Evolutionary conservation across 2,113 vertebrate species (phyloP).

Genomic region (Tapirus terrestris): DNA sequence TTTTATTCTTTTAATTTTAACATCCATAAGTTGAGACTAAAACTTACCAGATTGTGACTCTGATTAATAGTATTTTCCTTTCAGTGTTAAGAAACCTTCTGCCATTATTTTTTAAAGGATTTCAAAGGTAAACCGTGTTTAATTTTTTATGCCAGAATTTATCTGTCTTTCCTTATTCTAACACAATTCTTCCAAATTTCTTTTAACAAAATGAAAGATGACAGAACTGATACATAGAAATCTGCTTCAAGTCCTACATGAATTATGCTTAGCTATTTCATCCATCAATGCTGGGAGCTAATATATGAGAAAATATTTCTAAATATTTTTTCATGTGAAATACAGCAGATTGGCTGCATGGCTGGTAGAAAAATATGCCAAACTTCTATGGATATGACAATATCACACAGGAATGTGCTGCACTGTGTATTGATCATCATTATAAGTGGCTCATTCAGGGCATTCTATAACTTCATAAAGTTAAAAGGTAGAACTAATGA

Average conservation of each 20-base stretch:
- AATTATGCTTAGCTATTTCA: background rate
- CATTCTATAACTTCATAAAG: background rate
- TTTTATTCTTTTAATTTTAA: conserved; percentile 12
- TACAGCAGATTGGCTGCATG: background rate
- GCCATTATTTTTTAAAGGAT: background rate
- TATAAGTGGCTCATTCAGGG: background rate
- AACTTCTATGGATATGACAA: background rate
- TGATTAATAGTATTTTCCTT: conserved; percentile 3
- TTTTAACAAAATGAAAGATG: conserved; percentile 39
- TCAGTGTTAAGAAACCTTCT: background rate
- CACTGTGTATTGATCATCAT: background rate
- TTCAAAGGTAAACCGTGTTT: background rate
- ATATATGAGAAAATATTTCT: background rate
- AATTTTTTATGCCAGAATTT: background rate
- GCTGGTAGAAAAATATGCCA: background rate
- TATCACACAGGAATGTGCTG: background rate
- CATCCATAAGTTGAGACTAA: background rate
- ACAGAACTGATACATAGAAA: background rate
- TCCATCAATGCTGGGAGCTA: background rate
- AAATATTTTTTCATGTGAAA: background rate
- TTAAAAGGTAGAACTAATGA: background rate
- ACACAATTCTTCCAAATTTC: conserved; percentile 28
- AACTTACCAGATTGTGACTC: background rate
- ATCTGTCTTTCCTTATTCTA: background rate
- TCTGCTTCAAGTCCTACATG: background rate